Conservation (phyloP, 2,113 vertebrate species). For the Orycteropus afer region DNA sequence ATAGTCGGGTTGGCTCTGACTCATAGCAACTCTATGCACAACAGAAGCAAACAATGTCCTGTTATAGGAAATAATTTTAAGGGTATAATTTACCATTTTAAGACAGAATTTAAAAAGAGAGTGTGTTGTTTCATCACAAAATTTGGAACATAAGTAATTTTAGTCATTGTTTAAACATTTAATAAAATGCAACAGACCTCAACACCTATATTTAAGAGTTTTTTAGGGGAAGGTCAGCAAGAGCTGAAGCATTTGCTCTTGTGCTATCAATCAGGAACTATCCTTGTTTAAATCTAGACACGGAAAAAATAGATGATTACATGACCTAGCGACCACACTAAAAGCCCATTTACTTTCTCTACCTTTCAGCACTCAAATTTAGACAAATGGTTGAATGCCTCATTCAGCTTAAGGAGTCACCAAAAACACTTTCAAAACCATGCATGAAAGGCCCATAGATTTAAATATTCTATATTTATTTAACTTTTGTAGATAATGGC, state of each 20-base stretch:
- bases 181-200: conserved; percentile 39
- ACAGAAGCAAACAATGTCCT: no score
- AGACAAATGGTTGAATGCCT: conserved; percentile 54
- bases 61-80: not conserved
- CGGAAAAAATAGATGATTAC: conserved; percentile 33
- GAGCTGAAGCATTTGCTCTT: not conserved
- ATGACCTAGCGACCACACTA: conserved; percentile 3
- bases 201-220: not conserved
- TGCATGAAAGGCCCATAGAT: conserved; percentile 65
- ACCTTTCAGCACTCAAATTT: conserved; percentile 36
- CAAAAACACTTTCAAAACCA: conserved; percentile 49
- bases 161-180: not conserved
- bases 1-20: no score
- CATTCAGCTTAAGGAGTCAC: conserved; percentile 66
- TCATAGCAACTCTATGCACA: no score
- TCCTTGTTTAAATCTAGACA: conserved; percentile 39
- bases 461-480: conserved; percentile 50
- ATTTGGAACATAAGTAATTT: not conserved
- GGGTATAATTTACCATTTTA: conserved; percentile 2
- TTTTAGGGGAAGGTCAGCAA: conserved; percentile 25
- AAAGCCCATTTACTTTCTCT: conserved; percentile 40
- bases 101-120: not conserved
- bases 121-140: not conserved
- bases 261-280: conserved; percentile 31
- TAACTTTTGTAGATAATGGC: conserved; percentile 40